Evolutionary conservation across 2,113 vertebrate genomes (phyloP), one percentile per base, ranked within the genome.

Genomic region (Notothenia coriiceps): DNA sequence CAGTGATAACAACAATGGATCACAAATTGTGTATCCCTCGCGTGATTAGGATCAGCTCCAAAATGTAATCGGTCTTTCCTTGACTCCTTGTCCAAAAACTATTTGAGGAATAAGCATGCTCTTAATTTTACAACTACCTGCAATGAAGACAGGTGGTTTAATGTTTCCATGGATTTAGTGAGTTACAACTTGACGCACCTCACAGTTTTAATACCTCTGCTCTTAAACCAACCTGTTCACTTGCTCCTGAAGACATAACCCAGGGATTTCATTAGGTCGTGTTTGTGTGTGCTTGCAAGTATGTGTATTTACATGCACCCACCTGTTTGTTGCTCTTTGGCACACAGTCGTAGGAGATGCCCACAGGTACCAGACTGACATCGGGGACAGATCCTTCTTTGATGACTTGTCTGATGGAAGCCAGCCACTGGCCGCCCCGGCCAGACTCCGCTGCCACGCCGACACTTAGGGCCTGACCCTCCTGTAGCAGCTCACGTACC

Each of bases 331-430:
- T 29, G 43, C 61, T 74, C 14, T 72, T 72, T 13, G 93, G 92
- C 50, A 87, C 74, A 74, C 79, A 70, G 86, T 95, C 97, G 0
- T 98, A 98, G 74, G 96, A 92, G 25, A 97, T 90, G 49, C 96
- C 96, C 85, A 97, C 94, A 0, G 98, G 97, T 17, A 98, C 93
- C 43, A 99, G 14, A 13, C 84, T 84, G 59, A 95, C 85, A 6
- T 99, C 96, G 0, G 96, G 82, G 55, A 97, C 82, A 0, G 81
- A 60, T 0, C 93, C 87, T 0, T 85, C 85, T 18, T 74, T 89
- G 75, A 97, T 74, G 0, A 94, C 93, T 18, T 93, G 88, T 0
- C 91, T 90, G 68, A 98, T 84, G 13, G 74, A 43, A 0, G 96
- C 95, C 59, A 97, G 90, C 88, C 80, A 92, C 86, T 88, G 91